These are phyloP conservation scores for Aquatica leii DNA, from an alignment of 2,888 invertebrate genomes.

Conservation along the genomic window DNA sequence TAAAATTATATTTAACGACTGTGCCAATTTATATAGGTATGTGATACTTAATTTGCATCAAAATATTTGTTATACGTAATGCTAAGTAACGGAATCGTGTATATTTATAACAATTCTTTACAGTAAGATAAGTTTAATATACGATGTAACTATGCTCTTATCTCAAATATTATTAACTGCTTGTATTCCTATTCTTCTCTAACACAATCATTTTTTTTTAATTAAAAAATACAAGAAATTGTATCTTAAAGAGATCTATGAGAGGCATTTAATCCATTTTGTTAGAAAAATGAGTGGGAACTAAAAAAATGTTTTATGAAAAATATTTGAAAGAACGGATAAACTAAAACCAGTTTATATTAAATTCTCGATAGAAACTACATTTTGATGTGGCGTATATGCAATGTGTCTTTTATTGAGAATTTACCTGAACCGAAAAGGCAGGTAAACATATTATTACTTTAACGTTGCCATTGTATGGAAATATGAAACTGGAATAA, in stretches of 20 bases:
- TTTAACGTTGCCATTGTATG: neutral
- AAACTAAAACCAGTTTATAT: constrained; percentile 8
- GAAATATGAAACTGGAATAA: neutral
- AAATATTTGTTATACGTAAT: no score
- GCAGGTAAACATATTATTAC: constrained; percentile 9
- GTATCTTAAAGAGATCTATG: no score
- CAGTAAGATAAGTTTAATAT: no score
- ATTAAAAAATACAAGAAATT: neutral
- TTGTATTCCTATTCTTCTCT: no score
- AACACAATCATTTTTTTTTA: no score
- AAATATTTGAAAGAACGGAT: neutral
- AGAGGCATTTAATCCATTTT: neutral
- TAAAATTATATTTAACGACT: no score
- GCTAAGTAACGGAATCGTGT: no score
- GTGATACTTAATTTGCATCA: no score
- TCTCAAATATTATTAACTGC: no score
- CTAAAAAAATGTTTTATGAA: neutral
- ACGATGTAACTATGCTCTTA: no score
- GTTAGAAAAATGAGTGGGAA: neutral
- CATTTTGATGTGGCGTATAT: constrained; percentile 5
- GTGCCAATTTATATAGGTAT: no score
- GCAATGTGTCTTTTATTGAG: neutral
- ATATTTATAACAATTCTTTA: no score
- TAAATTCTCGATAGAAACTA: constrained; percentile 16
- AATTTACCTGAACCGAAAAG: neutral